Evolutionary conservation across 2,888 invertebrate species (phyloP), one percentile per base, ranked within the genome.

Genomic region (Pollenia griseotomentosa): DNA sequence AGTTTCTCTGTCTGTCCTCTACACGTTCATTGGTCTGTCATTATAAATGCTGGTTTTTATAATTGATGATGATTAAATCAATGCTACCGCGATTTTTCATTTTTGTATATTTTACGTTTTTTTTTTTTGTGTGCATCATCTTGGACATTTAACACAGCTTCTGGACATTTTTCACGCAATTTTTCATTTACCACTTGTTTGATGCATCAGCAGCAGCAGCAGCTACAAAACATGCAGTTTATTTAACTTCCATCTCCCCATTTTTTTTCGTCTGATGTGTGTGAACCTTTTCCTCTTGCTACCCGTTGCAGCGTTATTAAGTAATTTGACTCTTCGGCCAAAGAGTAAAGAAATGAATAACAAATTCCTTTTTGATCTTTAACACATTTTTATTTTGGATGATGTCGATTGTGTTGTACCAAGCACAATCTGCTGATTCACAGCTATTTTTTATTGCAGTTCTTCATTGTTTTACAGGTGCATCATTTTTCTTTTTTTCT

Each of bases 61-160:
- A 92, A 92, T 92, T 92, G 93, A 92, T 92, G 92, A 92, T 92
- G 92, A 92, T 92, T 93, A 93, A 92, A 92, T 92, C 92, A 91
- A 92, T 91, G 93, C 92, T 92, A 92, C 92, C 88, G 92, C 90
- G 90, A 90, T 85, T 87, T 83, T 85, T 79, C 82, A 70, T 75
- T 71, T 83, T 9, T 33, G 12, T 23, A 19, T 14, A 8, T 16
- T 14, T 48, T 33, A 33, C 14, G 57, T 61, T 85, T 59, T 40
- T 73, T 16, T 66, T 55, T 68, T 71, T 83, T 19, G 4, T 9
- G 44, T 71, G 11, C 44, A 61, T 63, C 42, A 55, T 75, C 48
- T 63, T 55, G 44, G 68, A 53, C 68, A 77, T 83, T 83, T 83
- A 77, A 70, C 83, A 70, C 70, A 77, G 83, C 89, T 88, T 85